Base-by-base conservation (phyloP, 1,140 invertebrate species). In the Samia ricini region DNA sequence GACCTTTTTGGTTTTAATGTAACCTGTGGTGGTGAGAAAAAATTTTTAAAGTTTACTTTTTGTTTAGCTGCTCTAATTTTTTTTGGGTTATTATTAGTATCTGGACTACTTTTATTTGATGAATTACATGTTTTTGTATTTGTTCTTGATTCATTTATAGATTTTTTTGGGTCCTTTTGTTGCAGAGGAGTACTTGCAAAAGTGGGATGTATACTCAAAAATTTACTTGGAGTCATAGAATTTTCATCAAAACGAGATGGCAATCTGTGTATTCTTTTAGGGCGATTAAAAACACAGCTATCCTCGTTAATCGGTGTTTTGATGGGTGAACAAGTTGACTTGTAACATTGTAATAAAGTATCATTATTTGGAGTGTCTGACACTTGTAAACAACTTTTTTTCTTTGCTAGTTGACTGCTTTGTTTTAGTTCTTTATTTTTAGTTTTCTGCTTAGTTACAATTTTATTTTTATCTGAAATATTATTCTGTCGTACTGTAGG, bases 111-210 rank as follows among this genome's bases (percentile, higher is more conserved):
- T 55, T 64, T 64, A 22, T 49, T 42, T 22, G 51, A 54, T 22
- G 52, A 26, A 19, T 49, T 19, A 2, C 51, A 42, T 23, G 19
- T 57, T 21, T 33, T 42, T 42, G 15, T 29, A 36, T 1, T 2
- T 20, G n/a, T 55, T 26, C 23, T 64, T 20, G 54, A 26, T 8
- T 7, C 33, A 36, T 42, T 42, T 33, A 29, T 49, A 10, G 12
- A 21, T 21, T 49, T 54, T 49, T 8, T 24, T 54, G 10, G 49
- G 49, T 64, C 29, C 42, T 48, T 55, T 49, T 59, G 18, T 29
- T 69, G 50, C 55, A 81, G 72, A 23, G 86, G 86, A 42, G 86
- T 89, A 72, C 86, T 87, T 2, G 86, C 76, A 71, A 81, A 69
- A 36, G 72, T 68, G 62, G 83, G 85, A 52, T 76, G 69, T 12